Evolutionary conservation across 2,113 vertebrate species (phyloP).

Genomic region (Rhombomys opimus): DNA sequence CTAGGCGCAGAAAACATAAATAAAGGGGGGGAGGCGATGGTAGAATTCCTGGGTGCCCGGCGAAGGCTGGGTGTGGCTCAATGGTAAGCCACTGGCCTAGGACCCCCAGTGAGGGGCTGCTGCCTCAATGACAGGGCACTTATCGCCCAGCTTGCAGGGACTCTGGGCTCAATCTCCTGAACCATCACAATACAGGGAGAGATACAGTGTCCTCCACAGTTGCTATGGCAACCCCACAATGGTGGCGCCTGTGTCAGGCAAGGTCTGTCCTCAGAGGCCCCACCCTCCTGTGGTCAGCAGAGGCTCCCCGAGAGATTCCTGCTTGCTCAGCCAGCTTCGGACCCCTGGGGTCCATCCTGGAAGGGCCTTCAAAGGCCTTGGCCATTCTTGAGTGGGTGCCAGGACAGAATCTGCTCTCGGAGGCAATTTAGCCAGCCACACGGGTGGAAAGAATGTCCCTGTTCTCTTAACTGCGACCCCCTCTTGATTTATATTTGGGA

Average conservation of each 20-base stretch:
- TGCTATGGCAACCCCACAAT: background rate
- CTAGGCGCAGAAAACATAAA: background rate
- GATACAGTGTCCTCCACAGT: background rate
- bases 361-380: constrained; percentile 76
- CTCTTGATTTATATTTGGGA: constrained; percentile 64
- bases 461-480: constrained; percentile 74
- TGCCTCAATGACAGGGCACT: background rate
- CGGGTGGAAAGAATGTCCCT: constrained; percentile 76
- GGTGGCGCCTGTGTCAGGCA: background rate
- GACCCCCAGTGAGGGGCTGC: background rate
- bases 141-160: background rate
- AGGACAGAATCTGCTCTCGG: constrained; percentile 66
- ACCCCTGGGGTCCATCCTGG: constrained; percentile 71
- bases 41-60: background rate
- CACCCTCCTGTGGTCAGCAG: background rate
- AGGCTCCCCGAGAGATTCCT: constrained; percentile 31
- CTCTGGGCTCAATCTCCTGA: background rate
- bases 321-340: constrained; percentile 44
- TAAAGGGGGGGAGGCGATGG: background rate
- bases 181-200: background rate
- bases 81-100: background rate
- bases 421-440: constrained; percentile 70
- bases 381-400: constrained; percentile 70
- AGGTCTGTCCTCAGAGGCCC: background rate
- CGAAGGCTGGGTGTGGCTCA: background rate